Conservation (phyloP, 2,797 vertebrate species). For the Tolypeutes matacus region DNA sequence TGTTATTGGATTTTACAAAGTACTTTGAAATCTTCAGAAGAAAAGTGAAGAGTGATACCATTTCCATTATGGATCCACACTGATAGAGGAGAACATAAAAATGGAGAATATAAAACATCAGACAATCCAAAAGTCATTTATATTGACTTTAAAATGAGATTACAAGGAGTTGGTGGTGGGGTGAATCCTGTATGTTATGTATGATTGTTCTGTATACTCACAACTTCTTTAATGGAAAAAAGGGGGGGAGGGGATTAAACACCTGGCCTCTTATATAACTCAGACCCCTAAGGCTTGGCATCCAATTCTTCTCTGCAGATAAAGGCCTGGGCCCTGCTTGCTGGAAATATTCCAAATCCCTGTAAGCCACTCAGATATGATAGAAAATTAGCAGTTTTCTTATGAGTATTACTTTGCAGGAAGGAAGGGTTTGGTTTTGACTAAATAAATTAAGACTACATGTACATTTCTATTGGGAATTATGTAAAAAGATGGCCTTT, state of each 20-base stretch:
- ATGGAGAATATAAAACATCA: background rate
- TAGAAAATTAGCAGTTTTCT: background rate
- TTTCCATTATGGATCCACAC: background rate
- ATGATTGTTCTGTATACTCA: no score
- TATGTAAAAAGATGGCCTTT: background rate
- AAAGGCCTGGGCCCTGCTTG: background rate
- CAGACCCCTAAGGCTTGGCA: background rate
- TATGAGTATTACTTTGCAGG: background rate
- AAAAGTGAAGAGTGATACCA: background rate
- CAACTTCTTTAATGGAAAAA: no score
- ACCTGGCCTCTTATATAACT: background rate
- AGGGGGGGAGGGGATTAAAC: no score
- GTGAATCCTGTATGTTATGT: no score
- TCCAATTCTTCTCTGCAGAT: background rate
- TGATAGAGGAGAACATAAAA: background rate
- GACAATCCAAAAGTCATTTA: background rate
- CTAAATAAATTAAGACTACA: constrained; percentile 36
- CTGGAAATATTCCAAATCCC: background rate
- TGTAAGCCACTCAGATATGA: background rate
- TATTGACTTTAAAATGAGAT: constrained; percentile 50
- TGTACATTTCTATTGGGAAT: constrained; percentile 1
- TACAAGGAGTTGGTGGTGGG: no score
- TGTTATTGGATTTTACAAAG: background rate
- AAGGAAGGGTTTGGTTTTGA: constrained; percentile 60
- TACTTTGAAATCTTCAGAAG: constrained; percentile 19